Evolutionary conservation across 2,888 invertebrate genomes (phyloP).

Genomic region (Hypomecis atomaria): DNA sequence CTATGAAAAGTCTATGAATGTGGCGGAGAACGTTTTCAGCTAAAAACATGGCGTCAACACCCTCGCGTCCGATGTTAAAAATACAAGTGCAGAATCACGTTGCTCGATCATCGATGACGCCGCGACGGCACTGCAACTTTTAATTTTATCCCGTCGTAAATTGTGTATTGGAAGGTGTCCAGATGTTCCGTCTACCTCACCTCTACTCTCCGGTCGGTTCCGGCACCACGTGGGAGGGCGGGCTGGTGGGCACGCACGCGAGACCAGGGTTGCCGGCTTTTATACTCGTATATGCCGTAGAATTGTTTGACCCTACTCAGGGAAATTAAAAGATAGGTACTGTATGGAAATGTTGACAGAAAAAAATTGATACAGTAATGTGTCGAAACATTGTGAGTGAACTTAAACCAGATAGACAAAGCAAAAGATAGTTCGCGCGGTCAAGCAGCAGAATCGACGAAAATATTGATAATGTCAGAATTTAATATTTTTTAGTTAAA

Average conservation of each 20-base stretch:
- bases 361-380: too few relatives aligned
- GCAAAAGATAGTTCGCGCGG: too few relatives aligned
- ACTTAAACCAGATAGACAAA: too few relatives aligned
- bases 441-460: too few relatives aligned
- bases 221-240: conserved; percentile 64
- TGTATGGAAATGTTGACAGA: too few relatives aligned
- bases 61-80: conserved; percentile 29
- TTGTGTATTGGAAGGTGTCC: conserved; percentile 72
- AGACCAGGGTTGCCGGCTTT: conserved; percentile 15
- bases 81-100: conserved; percentile 52
- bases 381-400: too few relatives aligned
- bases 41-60: conserved; percentile 9
- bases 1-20: not conserved
- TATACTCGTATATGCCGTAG: too few relatives aligned
- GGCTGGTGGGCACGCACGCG: conserved; percentile 15
- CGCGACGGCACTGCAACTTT: conserved; percentile 58
- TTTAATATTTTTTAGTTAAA: too few relatives aligned
- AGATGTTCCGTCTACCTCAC: conserved; percentile 53
- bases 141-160: conserved; percentile 73
- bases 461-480: too few relatives aligned
- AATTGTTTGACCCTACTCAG: conserved; percentile 22
- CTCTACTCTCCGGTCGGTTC: conserved; percentile 47
- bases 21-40: not conserved
- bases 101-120: conserved; percentile 57
- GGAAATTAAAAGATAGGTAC: conserved; percentile 3